Evolutionary conservation across 2,888 invertebrate genomes (phyloP).

Genomic region (Pemphredon lugubris): DNA sequence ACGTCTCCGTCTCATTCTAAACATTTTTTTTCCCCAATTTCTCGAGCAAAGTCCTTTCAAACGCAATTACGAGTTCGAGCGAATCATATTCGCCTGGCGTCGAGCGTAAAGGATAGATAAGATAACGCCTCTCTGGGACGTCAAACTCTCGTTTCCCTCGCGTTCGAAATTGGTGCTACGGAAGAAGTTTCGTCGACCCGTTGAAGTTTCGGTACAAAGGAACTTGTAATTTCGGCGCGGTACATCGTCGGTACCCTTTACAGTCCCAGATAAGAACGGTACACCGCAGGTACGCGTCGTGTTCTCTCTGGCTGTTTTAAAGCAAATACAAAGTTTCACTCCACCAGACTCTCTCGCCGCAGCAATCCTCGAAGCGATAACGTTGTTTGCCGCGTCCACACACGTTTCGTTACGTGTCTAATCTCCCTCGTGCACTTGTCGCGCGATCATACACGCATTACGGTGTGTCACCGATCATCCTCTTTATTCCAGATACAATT

Average conservation of each 20-base stretch:
- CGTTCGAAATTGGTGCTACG: too few species aligned
- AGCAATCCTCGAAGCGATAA: slow-evolving; percentile 50
- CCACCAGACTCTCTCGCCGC: slow-evolving; percentile 7
- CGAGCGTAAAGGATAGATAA: too few species aligned
- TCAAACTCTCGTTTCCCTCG: too few species aligned
- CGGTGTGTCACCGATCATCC: not conserved
- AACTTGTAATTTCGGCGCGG: too few species aligned
- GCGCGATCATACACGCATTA: not conserved
- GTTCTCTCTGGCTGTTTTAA: slow-evolving; percentile 9
- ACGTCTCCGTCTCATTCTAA: slow-evolving; percentile 13
- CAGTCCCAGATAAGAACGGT: slow-evolving; percentile 25
- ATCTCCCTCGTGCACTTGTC: slow-evolving; percentile 44
- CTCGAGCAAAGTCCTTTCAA: not conserved
- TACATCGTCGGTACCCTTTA: slow-evolving; percentile 1
- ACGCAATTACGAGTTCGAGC: too few species aligned
- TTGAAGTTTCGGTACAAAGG: too few species aligned
- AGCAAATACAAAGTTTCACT: slow-evolving; percentile 42
- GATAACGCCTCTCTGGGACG: too few species aligned
- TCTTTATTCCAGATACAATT: slow-evolving; percentile 13
- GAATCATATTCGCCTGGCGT: too few species aligned
- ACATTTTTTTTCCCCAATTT: not conserved
- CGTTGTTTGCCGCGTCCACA: slow-evolving; percentile 55
- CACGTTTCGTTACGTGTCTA: slow-evolving; percentile 37
- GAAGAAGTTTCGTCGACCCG: too few species aligned
- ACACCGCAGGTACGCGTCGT: slow-evolving; percentile 7